Base-by-base conservation (phyloP, 2,113 vertebrate species). In the Platichthys stellatus region DNA sequence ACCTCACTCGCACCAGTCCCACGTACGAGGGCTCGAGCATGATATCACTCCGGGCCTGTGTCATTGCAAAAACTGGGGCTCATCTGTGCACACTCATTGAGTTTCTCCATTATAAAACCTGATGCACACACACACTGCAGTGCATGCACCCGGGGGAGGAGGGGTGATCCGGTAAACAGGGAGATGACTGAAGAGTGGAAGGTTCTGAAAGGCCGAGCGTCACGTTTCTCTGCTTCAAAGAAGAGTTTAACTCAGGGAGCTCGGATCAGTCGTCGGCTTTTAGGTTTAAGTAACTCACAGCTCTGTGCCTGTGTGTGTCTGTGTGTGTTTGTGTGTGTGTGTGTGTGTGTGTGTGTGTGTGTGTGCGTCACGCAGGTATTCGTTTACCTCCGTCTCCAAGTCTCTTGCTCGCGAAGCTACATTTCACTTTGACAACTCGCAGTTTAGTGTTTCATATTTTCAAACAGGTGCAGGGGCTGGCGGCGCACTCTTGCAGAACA, bases 381-480 rank as follows among this genome's bases (percentile, higher is more conserved):
- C 9, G n/a, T 35, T 80, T 51, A 18, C 67, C 69, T 72, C 12
- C 2, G 9, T 76, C 83, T 82, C 72, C 43, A 31, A 61, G 64
- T 12, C 35, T 70, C 57, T 13, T 17, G 56, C 60, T 15, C 6
- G 35, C 0, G 12, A 81, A 81, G 80, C 62, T 28, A 76, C 70
- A 74, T 84, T 83, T 81, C 63, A 83, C 68, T 79, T 54, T 83
- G 80, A 87, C 45, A 40, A 72, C 43, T 54, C 6, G 5, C 47
- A 63, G 56, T 40, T 63, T 49, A 7, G 3, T 49, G 63, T 79
- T 67, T 72, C 56, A 74, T 67, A 79, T 81, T 80, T 82, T 70
- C 70, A 81, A 86, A 86, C 86, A 89, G 90, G 85, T 90, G 88
- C 6, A 63, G 58, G 45, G 60, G 4, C 54, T 87, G 78, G 79